Conservation (phyloP, 1,140 invertebrate genomes). For the Gonioctena quinquepunctata region DNA sequence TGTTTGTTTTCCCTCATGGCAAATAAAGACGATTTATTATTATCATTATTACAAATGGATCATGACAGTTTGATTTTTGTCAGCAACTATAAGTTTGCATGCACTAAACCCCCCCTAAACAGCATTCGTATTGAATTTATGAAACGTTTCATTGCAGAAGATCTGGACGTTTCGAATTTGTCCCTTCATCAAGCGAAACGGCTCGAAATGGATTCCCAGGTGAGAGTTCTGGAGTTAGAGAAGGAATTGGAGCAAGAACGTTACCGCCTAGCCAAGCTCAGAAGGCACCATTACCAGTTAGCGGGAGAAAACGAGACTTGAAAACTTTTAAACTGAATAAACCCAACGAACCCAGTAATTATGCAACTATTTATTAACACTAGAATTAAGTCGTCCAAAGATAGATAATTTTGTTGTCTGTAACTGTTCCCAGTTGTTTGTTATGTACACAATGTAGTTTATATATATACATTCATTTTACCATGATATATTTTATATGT, state of each 20-base stretch:
- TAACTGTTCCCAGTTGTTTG: slow-evolving; percentile 9
- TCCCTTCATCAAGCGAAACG: slow-evolving; percentile 93
- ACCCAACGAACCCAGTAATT: neutral
- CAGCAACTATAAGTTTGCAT: too few relatives aligned
- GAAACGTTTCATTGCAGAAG: slow-evolving; percentile 70
- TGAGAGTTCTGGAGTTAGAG: slow-evolving; percentile 90
- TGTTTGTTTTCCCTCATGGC: too few relatives aligned
- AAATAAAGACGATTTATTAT: too few relatives aligned
- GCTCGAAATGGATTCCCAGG: slow-evolving; percentile 94
- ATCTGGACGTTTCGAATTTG: slow-evolving; percentile 86
- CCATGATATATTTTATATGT: slow-evolving; percentile 24
- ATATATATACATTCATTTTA: slow-evolving; percentile 23
- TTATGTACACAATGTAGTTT: slow-evolving; percentile 11
- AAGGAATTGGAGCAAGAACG: slow-evolving; percentile 87
- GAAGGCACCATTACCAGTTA: slow-evolving; percentile 92
- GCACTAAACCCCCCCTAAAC: too few relatives aligned
- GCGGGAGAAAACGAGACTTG: slow-evolving; percentile 62
- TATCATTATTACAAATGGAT: too few relatives aligned
- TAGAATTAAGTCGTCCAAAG: slow-evolving; percentile 13
- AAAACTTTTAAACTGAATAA: slow-evolving; percentile 3
- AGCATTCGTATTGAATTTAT: slow-evolving; percentile 13
- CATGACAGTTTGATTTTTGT: too few relatives aligned
- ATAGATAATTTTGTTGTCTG: slow-evolving; percentile 10
- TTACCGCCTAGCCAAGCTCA: slow-evolving; percentile 76
- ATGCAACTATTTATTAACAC: slow-evolving; percentile 9